Conservation (phyloP, 92 coral and sea anemone genomes). For the Parazoanthus atlanticus region DNA sequence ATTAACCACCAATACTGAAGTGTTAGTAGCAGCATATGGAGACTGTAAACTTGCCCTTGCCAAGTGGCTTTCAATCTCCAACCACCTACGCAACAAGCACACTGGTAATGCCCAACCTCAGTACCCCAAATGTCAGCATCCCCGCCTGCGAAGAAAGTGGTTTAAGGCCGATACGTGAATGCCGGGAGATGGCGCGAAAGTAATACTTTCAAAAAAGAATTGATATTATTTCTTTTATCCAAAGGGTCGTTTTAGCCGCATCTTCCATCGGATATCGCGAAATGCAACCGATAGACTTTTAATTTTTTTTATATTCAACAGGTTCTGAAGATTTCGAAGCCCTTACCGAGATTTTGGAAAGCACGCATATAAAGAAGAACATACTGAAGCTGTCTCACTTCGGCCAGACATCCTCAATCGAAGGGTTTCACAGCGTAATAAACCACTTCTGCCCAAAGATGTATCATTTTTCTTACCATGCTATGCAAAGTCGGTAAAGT, state of each 20-base stretch:
- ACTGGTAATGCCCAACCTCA: not conserved
- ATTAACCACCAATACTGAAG: not conserved
- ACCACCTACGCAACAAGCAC: not conserved
- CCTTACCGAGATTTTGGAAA: conserved; percentile 6
- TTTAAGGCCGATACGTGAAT: not conserved
- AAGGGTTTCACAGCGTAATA: conserved; percentile 12
- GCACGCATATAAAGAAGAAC: not conserved
- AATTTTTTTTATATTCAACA: too few relatives aligned
- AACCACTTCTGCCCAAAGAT: conserved; percentile 25
- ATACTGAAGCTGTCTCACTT: not conserved
- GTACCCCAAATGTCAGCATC: not conserved
- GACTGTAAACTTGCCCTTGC: not conserved
- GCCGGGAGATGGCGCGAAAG: too few relatives aligned
- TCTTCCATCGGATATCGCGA: too few relatives aligned
- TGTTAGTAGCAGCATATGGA: not conserved
- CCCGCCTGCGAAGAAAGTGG: not conserved
- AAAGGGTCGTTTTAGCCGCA: too few relatives aligned
- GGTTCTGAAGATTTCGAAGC: not conserved
- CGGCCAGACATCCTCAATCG: conserved; percentile 14
- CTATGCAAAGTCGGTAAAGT: conserved; percentile 18
- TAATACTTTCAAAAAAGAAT: too few relatives aligned
- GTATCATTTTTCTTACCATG: conserved; percentile 10
- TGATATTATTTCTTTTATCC: too few relatives aligned
- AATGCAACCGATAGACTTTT: too few relatives aligned
- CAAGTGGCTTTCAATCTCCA: not conserved